Evolutionary conservation across 2,113 vertebrate species (phyloP).

Genomic region (Sapajus apella): DNA sequence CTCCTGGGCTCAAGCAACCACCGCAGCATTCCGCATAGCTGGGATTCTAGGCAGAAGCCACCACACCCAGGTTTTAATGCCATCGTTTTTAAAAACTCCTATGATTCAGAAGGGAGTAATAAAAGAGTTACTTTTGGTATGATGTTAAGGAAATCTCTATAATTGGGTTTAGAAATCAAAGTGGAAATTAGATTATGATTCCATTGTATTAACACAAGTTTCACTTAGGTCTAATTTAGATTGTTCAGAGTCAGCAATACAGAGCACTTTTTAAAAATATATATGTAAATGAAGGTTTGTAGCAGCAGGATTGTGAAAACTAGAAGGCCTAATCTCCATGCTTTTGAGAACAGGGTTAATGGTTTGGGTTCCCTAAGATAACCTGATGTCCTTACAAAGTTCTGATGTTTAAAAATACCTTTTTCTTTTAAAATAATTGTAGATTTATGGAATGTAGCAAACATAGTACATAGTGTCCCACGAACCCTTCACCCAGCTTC

Average conservation of each 20-base stretch:
- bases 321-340: neutral
- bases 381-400: neutral
- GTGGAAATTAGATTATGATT: neutral
- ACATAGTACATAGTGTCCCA: neutral
- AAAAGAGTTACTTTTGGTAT: neutral
- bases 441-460: neutral
- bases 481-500: neutral
- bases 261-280: neutral
- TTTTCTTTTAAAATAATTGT: neutral
- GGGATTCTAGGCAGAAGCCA: neutral
- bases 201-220: neutral
- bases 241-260: slow-evolving; percentile 21
- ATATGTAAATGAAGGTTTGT: neutral
- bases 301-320: neutral
- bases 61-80: neutral
- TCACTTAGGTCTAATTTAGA: neutral
- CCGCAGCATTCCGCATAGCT: neutral
- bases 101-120: neutral
- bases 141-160: neutral
- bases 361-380: neutral
- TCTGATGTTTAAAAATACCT: neutral
- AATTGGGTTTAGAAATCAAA: neutral
- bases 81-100: neutral
- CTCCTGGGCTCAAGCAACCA: neutral
- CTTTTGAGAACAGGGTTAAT: neutral